phyloP scores from a whole-genome alignment of 2,113 vertebrate genomes.

The Okapia johnstoni region DNA sequence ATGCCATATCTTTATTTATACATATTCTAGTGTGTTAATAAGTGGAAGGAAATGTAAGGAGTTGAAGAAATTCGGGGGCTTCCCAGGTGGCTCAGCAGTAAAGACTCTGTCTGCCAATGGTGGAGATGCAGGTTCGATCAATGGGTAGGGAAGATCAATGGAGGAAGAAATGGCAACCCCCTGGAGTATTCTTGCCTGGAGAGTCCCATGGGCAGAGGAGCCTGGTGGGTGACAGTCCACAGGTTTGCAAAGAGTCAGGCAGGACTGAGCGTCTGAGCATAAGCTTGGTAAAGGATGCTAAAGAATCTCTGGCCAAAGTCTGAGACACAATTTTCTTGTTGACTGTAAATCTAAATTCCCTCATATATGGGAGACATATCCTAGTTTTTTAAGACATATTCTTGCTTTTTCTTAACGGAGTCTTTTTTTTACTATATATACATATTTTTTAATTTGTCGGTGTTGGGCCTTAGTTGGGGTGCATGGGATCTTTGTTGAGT shows the following conservation, averaged over 20 bases:
- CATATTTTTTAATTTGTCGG: neutral
- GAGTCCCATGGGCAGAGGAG: neutral
- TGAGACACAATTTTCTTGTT: neutral
- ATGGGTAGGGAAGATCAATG: neutral
- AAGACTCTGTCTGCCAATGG: neutral
- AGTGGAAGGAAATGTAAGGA: neutral
- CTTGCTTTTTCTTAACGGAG: neutral
- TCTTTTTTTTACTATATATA: neutral
- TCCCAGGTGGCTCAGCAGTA: neutral
- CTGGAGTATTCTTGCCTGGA: neutral
- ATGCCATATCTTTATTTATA: neutral
- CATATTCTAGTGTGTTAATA: neutral
- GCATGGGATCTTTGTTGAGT: neutral
- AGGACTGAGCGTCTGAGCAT: neutral
- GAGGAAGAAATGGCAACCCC: neutral
- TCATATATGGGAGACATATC: neutral
- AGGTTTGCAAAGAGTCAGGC: neutral
- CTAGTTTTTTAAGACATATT: neutral
- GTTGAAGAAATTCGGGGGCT: neutral
- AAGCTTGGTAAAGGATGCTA: neutral
- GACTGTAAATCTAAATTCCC: neutral
- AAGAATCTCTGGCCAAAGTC: neutral
- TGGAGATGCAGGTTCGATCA: neutral
- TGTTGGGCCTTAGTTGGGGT: neutral
- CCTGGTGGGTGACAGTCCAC: neutral